These are phyloP conservation scores for Acholoe squamosa DNA, from an alignment of 2,888 invertebrate genomes.

Conservation along the genomic window DNA sequence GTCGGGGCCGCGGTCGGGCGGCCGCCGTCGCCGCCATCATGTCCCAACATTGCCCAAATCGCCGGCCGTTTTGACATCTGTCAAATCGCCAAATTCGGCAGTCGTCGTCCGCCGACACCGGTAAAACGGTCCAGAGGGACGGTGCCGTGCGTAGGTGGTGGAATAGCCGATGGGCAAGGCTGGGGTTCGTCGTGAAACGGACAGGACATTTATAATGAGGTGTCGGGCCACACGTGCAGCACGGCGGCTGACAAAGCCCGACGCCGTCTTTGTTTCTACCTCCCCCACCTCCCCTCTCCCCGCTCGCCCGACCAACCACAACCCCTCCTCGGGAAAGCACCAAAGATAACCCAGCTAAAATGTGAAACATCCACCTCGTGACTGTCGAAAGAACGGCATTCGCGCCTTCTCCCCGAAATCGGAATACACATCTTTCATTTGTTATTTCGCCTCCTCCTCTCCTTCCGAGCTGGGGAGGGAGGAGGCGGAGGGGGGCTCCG, in stretches of 20 bases:
- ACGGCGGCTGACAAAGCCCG: constrained; percentile 25
- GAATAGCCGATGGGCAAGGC: background rate
- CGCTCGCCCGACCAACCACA: background rate
- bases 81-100: constrained; percentile 16
- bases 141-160: background rate
- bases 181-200: constrained; percentile 8
- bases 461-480: constrained; percentile 42
- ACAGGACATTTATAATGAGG: constrained; percentile 58
- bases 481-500: constrained; percentile 13
- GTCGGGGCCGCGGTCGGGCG: background rate
- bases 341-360: background rate
- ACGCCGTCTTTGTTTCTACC: constrained; percentile 39
- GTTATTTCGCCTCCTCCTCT: constrained; percentile 55
- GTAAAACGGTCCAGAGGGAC: background rate
- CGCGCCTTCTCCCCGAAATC: constrained; percentile 9
- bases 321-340: background rate
- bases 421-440: constrained; percentile 56
- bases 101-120: background rate
- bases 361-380: background rate
- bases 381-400: too few relatives aligned
- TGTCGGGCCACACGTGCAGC: constrained; percentile 36
- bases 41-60: constrained; percentile 36
- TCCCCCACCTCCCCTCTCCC: background rate
- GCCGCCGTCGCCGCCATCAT: constrained; percentile 45
- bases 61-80: constrained; percentile 50